These are phyloP conservation scores for Petaurus breviceps DNA, from an alignment of 2,113 vertebrate genomes.

Conservation along the genomic window DNA sequence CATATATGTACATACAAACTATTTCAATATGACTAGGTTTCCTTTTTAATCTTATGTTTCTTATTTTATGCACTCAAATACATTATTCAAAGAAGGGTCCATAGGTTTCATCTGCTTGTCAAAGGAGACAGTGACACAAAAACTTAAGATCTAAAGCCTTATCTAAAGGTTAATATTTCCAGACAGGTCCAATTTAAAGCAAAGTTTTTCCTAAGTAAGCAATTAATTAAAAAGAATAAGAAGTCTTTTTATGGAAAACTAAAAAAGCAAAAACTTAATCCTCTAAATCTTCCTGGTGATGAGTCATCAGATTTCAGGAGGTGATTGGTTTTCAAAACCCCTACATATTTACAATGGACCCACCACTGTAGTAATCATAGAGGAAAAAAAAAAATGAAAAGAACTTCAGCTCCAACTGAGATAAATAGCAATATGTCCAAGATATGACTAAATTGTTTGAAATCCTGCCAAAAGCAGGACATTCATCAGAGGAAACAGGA, in stretches of 20 bases:
- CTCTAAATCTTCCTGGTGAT: slow-evolving; percentile 56
- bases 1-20: background rate
- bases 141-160: background rate
- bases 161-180: background rate
- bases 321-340: slow-evolving; percentile 45
- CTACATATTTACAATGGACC: slow-evolving; percentile 44
- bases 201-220: background rate
- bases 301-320: slow-evolving; percentile 66
- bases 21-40: background rate
- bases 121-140: background rate
- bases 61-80: background rate
- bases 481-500: slow-evolving; percentile 12
- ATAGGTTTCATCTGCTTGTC: background rate
- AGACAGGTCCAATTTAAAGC: slow-evolving; percentile 38
- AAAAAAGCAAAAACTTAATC: slow-evolving; percentile 27
- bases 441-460: slow-evolving; percentile 38
- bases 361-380: slow-evolving; percentile 42
- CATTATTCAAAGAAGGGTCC: background rate
- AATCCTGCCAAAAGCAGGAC: slow-evolving; percentile 53
- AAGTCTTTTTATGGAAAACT: slow-evolving; percentile 42
- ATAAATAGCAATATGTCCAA: slow-evolving; percentile 56
- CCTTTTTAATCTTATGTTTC: background rate
- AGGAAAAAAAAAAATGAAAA: slow-evolving; percentile 49
- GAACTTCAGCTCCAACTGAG: slow-evolving; percentile 60
- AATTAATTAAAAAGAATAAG: slow-evolving; percentile 7